Evolutionary conservation across 1,140 invertebrate genomes (phyloP), one percentile per base, ranked within the genome.

Genomic region (Mesaphorura yosii): DNA sequence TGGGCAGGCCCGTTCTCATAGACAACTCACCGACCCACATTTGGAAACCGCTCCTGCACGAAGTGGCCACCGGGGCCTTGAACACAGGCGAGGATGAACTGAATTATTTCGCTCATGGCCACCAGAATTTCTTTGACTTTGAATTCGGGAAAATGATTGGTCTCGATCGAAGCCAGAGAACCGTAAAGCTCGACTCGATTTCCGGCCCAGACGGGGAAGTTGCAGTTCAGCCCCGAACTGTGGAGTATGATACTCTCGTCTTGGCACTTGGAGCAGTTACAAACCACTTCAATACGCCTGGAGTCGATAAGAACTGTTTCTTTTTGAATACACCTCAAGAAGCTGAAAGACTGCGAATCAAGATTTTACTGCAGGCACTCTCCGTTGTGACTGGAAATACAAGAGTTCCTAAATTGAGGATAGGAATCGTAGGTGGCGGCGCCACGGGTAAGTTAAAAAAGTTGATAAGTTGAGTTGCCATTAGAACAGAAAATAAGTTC

Each of bases 21-120:
- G 57, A 55, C 15, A 25, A 29, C 15, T 23, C 23, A 17, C 48
- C 41, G 2, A 55, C 53, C 1, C 57, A 59, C 38, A 51, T 59
- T 48, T 59, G 57, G 57, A 55, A 59, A 38, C 57, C 57, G 1
- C 29, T 59, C 1, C 38, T 55, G 1, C 57, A 59, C 28, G 57
- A 59, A 34, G 52, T 59, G 12, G 57, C 53, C 0, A 55, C 57
- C 23, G 52, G 57, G 14, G 25, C 52, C 7, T 37, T 59, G 7
- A 59, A 59, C 25, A 54, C 52, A 1, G 57, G 57, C 1, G 52
- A 59, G 39, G 57, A 59, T 45, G 57, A 59, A 28, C 29, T 59
- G 12, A 59, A 59, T 40, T 59, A 58, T 34, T 58, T 58, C 42
- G 38, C 51, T 0, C 57, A 58, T 44, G 53, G 29, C 25, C 37